Percentiles rank a stretch among this genome's conserved stretches.
These are phyloP conservation scores for Chloropsis cyanopogon DNA, from an alignment of 2,113 vertebrate genomes.

Conservation along the genomic window DNA sequence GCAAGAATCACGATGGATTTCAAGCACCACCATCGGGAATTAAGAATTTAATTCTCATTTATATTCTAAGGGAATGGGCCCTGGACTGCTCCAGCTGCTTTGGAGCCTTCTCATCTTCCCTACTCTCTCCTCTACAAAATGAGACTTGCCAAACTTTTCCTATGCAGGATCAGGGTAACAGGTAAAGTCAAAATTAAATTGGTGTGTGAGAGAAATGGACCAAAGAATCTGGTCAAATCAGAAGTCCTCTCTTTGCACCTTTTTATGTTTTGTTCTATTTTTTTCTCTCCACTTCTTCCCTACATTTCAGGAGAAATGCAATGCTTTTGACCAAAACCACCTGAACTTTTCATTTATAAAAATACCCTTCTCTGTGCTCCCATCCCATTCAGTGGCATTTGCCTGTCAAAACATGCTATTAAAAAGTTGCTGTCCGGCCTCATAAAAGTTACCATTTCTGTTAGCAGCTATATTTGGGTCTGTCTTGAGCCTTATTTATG, in stretches of 20 bases:
- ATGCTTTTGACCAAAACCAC: background rate
- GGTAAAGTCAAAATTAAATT: background rate
- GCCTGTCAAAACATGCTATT: background rate
- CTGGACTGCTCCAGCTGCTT: background rate
- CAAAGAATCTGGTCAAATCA: background rate
- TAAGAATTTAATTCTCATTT: constrained; percentile 4
- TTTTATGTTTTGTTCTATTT: background rate
- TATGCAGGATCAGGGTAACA: background rate
- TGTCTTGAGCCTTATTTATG: constrained; percentile 13
- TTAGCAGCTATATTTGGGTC: background rate
- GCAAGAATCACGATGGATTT: background rate
- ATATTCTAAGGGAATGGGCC: background rate
- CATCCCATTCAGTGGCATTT: background rate
- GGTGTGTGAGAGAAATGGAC: background rate
- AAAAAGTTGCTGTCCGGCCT: background rate
- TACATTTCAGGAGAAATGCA: background rate
- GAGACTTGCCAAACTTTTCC: background rate
- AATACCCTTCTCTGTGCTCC: background rate
- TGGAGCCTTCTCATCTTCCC: background rate
- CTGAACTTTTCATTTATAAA: background rate
- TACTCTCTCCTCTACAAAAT: background rate
- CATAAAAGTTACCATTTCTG: background rate
- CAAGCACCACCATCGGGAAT: background rate
- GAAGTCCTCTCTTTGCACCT: background rate
- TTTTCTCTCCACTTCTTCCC: background rate